Percentiles rank a stretch among this genome's conserved stretches.
Conservation (phyloP, 2,113 vertebrate species). For the Ammodytes dubius region DNA sequence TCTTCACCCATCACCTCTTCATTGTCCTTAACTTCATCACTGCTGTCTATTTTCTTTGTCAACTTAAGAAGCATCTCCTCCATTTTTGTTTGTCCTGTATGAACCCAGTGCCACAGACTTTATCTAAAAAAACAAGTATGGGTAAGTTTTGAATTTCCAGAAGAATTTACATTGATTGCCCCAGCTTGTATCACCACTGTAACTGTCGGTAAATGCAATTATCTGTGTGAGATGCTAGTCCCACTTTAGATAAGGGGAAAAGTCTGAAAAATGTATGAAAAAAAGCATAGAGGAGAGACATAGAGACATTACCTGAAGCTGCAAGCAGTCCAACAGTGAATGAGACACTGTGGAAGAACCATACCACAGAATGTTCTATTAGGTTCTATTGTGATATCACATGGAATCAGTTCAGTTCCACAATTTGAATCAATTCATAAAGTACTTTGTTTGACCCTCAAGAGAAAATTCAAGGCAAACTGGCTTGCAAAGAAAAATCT, state of each 20-base stretch:
- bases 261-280: background rate
- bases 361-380: background rate
- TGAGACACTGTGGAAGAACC: background rate
- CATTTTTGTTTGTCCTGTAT: background rate
- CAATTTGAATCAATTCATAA: background rate
- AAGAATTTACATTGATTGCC: background rate
- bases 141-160: background rate
- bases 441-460: background rate
- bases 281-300: background rate
- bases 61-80: background rate
- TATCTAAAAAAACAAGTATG: background rate
- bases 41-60: background rate
- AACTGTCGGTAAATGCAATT: background rate
- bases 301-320: background rate
- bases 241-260: background rate
- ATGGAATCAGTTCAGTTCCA: background rate
- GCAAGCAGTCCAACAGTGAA: background rate
- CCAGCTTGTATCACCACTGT: constrained; percentile 4
- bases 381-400: background rate
- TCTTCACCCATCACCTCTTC: background rate
- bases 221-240: background rate
- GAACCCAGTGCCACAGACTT: background rate
- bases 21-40: background rate
- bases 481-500: too few species aligned
- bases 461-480: too few species aligned